Base-by-base conservation (phyloP, 2,888 invertebrate species). In the Xestoiulus laeticollis region DNA sequence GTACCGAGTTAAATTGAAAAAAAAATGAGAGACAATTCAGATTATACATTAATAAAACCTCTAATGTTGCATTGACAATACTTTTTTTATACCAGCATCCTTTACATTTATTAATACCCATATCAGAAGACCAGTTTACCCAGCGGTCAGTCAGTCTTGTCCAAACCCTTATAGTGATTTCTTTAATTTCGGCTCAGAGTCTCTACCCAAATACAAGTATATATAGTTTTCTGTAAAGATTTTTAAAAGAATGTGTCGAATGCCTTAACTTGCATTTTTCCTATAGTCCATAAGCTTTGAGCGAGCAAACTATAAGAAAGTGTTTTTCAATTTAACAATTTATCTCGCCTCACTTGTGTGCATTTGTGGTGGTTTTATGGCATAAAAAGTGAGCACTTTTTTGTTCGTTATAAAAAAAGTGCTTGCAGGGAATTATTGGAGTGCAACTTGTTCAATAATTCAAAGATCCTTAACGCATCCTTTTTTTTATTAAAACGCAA, bases 391-490 rank as follows among this genome's bases (percentile, higher is more conserved):
- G 22, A n/a, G 22, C 8, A 6, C 16, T 16, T 78, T 78, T 78
- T 78, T 32, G 1, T 30, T 12, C 30, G 1, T 78, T 38, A 38
- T 38, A 38, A 12, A 78, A 78, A 78, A 78, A 78, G 78, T 32
- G 14, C 78, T 78, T 14, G 1, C 44, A 38, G 59, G 59, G 30
- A 26, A 78, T 3, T 30, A 26, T 14, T 30, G 30, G 14, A 78
- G 78, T 78, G 78, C 3, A 78, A 26, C 78, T 78, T 78, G 78
- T 78, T 78, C 78, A 30, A 78, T 78, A 78, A 78, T 78, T 78
- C 78, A 78, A 78, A 78, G 78, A 78, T 78, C 30, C 10, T 78
- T 78, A 78, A 78, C 78, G 30, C 78, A 78, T 78, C 78, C 78
- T 78, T 78, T 48, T 78, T 78, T 48, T 78, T 78, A 78, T 78